A percentile compares a stretch with the other conserved stretches of the same genome.
These are phyloP conservation scores for Tylochromis polylepis DNA, from an alignment of 2,113 vertebrate genomes.

Conservation along the genomic window DNA sequence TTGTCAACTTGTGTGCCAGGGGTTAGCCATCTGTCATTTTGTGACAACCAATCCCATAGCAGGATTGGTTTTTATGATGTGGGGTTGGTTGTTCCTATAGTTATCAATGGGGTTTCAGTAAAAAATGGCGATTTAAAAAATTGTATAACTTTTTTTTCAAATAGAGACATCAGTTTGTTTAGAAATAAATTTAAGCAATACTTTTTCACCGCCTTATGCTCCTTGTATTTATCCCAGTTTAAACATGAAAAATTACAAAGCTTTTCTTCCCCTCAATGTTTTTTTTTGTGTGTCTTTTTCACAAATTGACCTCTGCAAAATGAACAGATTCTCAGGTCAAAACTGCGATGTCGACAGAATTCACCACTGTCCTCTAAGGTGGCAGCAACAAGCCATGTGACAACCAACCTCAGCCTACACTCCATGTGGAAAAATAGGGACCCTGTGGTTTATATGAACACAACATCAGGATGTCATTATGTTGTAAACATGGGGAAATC, in stretches of 20 bases:
- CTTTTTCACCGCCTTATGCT: neutral
- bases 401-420: neutral
- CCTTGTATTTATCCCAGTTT: neutral
- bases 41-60: neutral
- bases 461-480: neutral
- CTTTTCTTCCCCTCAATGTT: neutral
- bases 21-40: neutral
- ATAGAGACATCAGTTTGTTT: neutral
- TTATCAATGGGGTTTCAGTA: neutral
- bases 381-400: neutral
- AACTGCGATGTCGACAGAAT: neutral
- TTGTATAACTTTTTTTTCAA: too few relatives aligned
- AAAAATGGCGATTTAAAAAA: accelerated
- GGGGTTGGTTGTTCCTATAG: neutral
- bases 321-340: neutral
- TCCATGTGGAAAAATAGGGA: neutral
- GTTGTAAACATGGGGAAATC: neutral
- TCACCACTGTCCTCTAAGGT: neutral
- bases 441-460: neutral
- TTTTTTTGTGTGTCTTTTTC: neutral
- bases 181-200: too few relatives aligned
- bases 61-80: neutral
- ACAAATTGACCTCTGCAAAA: accelerated
- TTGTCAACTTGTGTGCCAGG: neutral
- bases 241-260: neutral